Evolutionary conservation across 2,888 invertebrate species (phyloP).

Genomic region (Scaptomyza flava): DNA sequence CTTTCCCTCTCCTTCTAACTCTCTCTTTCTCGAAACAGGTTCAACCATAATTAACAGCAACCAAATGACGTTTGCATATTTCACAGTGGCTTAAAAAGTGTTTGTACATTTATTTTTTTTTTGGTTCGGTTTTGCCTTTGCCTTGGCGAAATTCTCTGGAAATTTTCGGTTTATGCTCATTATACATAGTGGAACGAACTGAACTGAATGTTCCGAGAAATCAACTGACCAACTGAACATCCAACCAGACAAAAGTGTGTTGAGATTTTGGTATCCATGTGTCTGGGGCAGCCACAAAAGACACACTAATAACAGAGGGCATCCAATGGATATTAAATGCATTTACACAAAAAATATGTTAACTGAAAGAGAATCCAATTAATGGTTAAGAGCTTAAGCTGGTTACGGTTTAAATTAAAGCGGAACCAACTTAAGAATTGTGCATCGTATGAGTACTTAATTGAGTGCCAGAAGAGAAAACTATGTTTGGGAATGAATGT

Average conservation of each 20-base stretch:
- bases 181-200: constrained; percentile 58
- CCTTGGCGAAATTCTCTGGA: constrained; percentile 57
- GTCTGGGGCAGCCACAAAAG: constrained; percentile 4
- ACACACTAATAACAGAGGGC: constrained; percentile 45
- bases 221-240: constrained; percentile 34
- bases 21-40: constrained; percentile 10
- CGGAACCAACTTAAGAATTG: constrained; percentile 14
- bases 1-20: background rate
- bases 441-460: background rate
- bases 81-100: constrained; percentile 17
- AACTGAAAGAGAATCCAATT: constrained; percentile 1
- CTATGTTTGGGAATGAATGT: background rate
- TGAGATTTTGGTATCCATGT: constrained; percentile 4
- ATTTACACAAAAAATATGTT: constrained; percentile 11
- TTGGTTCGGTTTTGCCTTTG: constrained; percentile 12
- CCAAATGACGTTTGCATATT: constrained; percentile 67
- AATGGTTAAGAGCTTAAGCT: constrained; percentile 2
- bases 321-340: constrained; percentile 29
- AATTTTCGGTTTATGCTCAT: constrained; percentile 61
- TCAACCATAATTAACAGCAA: constrained; percentile 43
- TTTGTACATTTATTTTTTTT: constrained; percentile 6
- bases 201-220: constrained; percentile 56
- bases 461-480: background rate
- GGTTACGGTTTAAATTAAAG: constrained; percentile 1
- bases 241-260: constrained; percentile 5